Evolutionary conservation across 2,797 vertebrate species (phyloP).

Genomic region (Pelobates cultripes): DNA sequence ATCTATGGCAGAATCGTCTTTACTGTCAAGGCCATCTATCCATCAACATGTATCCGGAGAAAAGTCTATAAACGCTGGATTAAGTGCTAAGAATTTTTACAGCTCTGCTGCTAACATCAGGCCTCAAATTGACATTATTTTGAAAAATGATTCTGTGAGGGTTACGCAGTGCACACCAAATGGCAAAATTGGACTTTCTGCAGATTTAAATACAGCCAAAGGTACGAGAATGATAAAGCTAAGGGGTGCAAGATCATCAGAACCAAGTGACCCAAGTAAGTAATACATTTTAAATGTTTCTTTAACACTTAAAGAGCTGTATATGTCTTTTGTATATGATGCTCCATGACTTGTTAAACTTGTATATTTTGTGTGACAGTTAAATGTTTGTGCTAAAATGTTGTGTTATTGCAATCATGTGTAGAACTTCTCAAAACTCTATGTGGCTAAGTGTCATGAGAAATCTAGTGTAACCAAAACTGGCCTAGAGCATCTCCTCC

Average conservation of each 20-base stretch:
- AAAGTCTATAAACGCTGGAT: constrained; percentile 71
- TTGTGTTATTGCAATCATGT: no score
- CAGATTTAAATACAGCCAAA: constrained; percentile 72
- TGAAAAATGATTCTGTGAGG: constrained; percentile 72
- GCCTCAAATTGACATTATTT: constrained; percentile 70
- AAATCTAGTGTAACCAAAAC: no score
- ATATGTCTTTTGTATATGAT: no score
- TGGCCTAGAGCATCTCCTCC: no score
- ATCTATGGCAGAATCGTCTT: constrained; percentile 66
- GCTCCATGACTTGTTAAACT: no score
- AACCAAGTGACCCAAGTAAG: constrained; percentile 94
- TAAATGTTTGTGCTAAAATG: no score
- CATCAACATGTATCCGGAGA: constrained; percentile 77
- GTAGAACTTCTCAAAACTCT: no score
- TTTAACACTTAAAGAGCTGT: no score
- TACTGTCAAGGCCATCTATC: constrained; percentile 80
- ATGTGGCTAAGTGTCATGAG: no score
- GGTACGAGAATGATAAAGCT: constrained; percentile 73
- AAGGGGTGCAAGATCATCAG: constrained; percentile 70
- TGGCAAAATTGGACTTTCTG: constrained; percentile 71
- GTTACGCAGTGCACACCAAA: constrained; percentile 75
- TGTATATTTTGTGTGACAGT: no score
- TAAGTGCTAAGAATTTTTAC: constrained; percentile 82
- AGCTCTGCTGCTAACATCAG: constrained; percentile 67
- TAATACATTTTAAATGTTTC: constrained; percentile 38